Conservation (phyloP, 2,888 invertebrate genomes). For the Patella pellucida region DNA sequence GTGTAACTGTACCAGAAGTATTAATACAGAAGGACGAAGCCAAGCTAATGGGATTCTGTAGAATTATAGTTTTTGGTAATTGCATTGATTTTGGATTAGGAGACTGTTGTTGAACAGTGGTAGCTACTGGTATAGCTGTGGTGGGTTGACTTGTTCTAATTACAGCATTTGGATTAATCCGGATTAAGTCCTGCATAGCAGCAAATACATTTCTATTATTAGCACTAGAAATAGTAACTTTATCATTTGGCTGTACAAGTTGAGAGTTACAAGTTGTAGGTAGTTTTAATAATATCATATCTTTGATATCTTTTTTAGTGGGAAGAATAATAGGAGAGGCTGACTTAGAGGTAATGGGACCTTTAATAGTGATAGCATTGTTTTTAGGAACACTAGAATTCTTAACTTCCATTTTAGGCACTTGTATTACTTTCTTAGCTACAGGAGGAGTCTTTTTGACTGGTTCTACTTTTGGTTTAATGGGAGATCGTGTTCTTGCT, state of each 20-base stretch:
- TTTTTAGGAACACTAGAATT: neutral
- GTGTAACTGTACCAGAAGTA: neutral
- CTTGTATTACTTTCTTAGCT: neutral
- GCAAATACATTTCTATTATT: slow-evolving; percentile 5
- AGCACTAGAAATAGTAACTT: neutral
- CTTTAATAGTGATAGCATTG: neutral
- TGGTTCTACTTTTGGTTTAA: slow-evolving; percentile 22
- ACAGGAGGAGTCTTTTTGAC: slow-evolving; percentile 14
- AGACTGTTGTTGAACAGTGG: neutral
- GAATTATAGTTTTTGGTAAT: slow-evolving; percentile 1
- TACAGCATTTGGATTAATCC: neutral
- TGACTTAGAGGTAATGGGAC: neutral
- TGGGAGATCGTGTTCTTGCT: too few species aligned
- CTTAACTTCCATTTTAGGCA: neutral
- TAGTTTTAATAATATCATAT: slow-evolving; percentile 3
- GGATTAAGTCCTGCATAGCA: neutral
- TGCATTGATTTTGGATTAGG: neutral
- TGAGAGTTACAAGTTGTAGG: neutral
- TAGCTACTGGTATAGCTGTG: neutral
- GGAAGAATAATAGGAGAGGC: neutral
- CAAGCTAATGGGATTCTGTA: neutral
- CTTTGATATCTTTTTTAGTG: neutral
- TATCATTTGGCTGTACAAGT: neutral
- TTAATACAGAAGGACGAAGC: neutral
- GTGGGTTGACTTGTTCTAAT: neutral